phyloP scores from a whole-genome alignment of 2,797 vertebrate genomes.

The Brachymystax lenok region DNA sequence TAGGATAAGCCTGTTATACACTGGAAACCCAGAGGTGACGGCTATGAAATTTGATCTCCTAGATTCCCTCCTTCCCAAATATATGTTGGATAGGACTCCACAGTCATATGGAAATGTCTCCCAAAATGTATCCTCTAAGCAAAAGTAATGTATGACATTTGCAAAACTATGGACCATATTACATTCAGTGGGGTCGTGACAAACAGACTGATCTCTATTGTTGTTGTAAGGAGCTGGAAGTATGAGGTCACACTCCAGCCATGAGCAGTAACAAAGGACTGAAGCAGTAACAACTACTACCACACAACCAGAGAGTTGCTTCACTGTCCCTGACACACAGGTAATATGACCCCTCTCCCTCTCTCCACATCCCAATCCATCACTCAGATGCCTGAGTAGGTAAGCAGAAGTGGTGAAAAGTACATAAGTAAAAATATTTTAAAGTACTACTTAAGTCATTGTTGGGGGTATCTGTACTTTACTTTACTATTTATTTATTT shows the following conservation, averaged over 20 bases:
- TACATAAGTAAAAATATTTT: no score
- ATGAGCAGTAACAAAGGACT: neutral
- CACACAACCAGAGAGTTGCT: slow-evolving; percentile 7
- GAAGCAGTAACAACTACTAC: slow-evolving; percentile 10
- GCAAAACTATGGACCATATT: no score
- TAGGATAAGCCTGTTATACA: slow-evolving; percentile 18
- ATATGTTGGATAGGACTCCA: no score
- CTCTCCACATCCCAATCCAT: neutral
- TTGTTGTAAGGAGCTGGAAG: neutral
- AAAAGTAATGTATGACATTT: no score
- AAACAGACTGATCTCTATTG: neutral
- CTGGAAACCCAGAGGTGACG: slow-evolving; percentile 3
- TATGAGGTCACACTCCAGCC: neutral
- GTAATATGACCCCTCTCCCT: slow-evolving; percentile 27
- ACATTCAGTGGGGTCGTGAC: no score
- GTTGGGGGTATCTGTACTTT: no score
- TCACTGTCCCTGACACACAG: slow-evolving; percentile 23
- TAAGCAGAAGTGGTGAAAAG: slow-evolving; percentile 20
- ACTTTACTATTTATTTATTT: no score
- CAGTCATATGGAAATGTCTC: no score
- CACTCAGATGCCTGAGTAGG: slow-evolving; percentile 21
- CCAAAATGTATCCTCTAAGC: no score
- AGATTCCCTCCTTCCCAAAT: neutral
- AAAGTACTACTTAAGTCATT: no score
- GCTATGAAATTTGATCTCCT: neutral